Evolutionary conservation across 2,113 vertebrate genomes (phyloP).

Genomic region (Plecotus auritus): DNA sequence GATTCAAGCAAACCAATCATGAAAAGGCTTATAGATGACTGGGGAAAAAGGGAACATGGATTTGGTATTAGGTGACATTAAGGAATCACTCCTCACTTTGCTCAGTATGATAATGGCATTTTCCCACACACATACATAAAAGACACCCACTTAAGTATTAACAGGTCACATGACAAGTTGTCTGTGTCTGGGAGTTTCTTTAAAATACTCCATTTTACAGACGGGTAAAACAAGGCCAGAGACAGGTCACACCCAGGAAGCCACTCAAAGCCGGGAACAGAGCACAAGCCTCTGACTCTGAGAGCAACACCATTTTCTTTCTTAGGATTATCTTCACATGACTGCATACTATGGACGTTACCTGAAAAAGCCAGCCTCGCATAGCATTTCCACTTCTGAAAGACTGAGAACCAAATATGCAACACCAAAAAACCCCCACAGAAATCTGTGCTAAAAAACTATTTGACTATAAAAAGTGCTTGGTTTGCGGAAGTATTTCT

Average conservation of each 20-base stretch:
- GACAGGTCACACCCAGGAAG: background rate
- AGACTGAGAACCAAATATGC: background rate
- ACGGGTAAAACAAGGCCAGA: background rate
- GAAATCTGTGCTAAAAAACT: conserved; percentile 16
- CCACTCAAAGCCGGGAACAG: background rate
- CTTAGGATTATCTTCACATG: background rate
- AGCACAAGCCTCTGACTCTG: background rate
- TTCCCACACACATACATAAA: no score
- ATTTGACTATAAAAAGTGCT: conserved; percentile 32
- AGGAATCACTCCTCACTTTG: background rate
- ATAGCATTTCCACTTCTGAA: background rate
- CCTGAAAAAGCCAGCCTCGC: background rate
- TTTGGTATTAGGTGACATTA: background rate
- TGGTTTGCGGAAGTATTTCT: conserved; percentile 4
- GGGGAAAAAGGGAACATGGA: background rate
- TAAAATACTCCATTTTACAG: background rate
- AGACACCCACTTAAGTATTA: background rate
- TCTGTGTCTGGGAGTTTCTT: conserved; percentile 7
- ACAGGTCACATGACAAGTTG: background rate
- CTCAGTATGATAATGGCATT: background rate
- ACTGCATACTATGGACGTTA: background rate
- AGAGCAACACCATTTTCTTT: background rate
- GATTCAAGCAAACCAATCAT: background rate
- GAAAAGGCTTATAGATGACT: background rate
- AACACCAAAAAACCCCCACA: background rate